Base-by-base conservation (phyloP, 64 coral and sea anemone species). In the Orbicella faveolata region DNA sequence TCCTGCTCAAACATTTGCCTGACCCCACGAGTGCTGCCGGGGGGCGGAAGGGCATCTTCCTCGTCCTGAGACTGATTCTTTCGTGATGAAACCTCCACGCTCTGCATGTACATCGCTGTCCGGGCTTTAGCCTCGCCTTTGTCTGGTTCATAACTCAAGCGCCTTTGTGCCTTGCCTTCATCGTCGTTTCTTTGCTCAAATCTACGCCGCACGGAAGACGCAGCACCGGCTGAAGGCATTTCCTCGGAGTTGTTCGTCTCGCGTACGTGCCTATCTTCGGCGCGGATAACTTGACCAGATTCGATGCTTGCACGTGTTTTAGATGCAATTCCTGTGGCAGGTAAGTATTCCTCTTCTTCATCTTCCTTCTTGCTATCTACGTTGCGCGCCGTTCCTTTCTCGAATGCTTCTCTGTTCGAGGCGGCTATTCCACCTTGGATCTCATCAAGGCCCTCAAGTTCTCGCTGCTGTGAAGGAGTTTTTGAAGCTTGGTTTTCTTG, bases 361-460 rank as follows among this genome's bases (percentile, higher is more conserved):
- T n/a, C 66, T 62, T 55, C 74, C 77, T 80, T 87, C 13, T 26
- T 79, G 23, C 57, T 44, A 15, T 92, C 90, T 11, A 63, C 90
- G 36, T 92, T 92, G n/a, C 76, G 35, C 8, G 73, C 90, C 87
- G 79, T 52, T 9, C 83, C 83, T 79, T 63, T 39, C 79, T 92
- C 90, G 34, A 92, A 92, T 52, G 82, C 84, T 8, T 67, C 90
- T 70, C 83, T 79, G 19, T 78, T 51, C 7, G 77, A 79, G 8
- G 90, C 41, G 21, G 90, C 90, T 41, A 92, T 66, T 63, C 90
- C 90, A 15, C 90, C 90, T 34, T 92, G 83, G 33, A 90, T 86
- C 26, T 92, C 83, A 11, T 84, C 74, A n/a, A 92, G 63, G 63
- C 87, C 90, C 9, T 92, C 90, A 3, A 87, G 8, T 33, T 92